Conservation (phyloP, 2,888 invertebrate genomes). For the Pandemis cinnamomeana region DNA sequence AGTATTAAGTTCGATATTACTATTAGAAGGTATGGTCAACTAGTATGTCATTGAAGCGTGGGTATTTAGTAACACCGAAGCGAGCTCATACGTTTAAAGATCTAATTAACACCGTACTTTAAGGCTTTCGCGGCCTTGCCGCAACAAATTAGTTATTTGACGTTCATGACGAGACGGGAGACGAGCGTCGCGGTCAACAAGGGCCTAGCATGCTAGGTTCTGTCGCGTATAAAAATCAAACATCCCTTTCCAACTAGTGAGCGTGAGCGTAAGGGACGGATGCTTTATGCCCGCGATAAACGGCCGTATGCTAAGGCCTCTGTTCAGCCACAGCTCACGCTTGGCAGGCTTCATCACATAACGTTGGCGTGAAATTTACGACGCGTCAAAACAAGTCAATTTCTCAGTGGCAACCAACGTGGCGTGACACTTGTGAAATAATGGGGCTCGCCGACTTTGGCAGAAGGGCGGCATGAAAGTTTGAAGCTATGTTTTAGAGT, state of each 20-base stretch:
- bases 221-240: no score
- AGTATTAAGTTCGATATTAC: no score
- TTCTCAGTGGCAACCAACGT: slow-evolving; percentile 14
- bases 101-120: background rate
- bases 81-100: background rate
- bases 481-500: background rate
- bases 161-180: slow-evolving; percentile 49
- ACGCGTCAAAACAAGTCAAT: slow-evolving; percentile 22
- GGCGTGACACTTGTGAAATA: slow-evolving; percentile 10
- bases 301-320: background rate
- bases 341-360: slow-evolving; percentile 25
- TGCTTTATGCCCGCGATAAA: background rate
- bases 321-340: slow-evolving; percentile 20
- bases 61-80: background rate
- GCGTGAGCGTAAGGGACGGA: no score
- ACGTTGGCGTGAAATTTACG: slow-evolving; percentile 22
- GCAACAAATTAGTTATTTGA: slow-evolving; percentile 28
- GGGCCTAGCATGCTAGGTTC: slow-evolving; percentile 39
- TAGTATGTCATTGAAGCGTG: background rate
- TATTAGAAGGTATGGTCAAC: no score
- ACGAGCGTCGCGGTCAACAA: slow-evolving; percentile 58
- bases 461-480: background rate
- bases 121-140: background rate
- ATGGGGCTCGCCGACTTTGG: slow-evolving; percentile 1
- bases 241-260: no score